Conservation (phyloP, 2,113 vertebrate species). For the Phalacrocorax pelagicus region DNA sequence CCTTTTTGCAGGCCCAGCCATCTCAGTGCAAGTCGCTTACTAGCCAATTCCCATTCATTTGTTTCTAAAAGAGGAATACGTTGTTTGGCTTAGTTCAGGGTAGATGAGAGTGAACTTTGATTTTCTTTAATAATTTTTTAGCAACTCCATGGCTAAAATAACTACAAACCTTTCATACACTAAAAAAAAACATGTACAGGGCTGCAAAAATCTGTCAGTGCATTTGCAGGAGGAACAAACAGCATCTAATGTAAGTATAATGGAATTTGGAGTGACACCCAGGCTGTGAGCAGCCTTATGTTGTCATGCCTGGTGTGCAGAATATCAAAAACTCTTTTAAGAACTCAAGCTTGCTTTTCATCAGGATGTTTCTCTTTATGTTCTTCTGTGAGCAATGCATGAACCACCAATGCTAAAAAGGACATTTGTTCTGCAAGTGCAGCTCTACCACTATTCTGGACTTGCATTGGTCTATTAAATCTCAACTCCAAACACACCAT, state of each 20-base stretch:
- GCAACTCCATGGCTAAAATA: constrained; percentile 43
- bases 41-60: not conserved
- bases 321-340: constrained; percentile 56
- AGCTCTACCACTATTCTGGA: not conserved
- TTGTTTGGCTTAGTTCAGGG: not conserved
- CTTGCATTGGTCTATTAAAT: not conserved
- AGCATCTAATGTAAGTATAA: constrained; percentile 72
- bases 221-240: constrained; percentile 64
- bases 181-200: constrained; percentile 26
- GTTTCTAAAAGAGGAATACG: not conserved
- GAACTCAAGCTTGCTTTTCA: constrained; percentile 39
- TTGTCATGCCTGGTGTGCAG: constrained; percentile 61
- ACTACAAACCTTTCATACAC: constrained; percentile 43
- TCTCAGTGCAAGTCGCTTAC: not conserved
- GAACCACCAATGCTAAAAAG: not conserved
- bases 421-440: not conserved
- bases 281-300: constrained; percentile 68
- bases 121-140: constrained; percentile 59
- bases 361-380: constrained; percentile 29
- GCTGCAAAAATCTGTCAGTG: constrained; percentile 65
- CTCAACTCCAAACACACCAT: not conserved
- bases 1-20: not conserved
- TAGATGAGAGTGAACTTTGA: constrained; percentile 24
- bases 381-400: not conserved
- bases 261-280: constrained; percentile 68